Conservation (phyloP, 2,797 vertebrate species). For the Syngnathus acus region DNA sequence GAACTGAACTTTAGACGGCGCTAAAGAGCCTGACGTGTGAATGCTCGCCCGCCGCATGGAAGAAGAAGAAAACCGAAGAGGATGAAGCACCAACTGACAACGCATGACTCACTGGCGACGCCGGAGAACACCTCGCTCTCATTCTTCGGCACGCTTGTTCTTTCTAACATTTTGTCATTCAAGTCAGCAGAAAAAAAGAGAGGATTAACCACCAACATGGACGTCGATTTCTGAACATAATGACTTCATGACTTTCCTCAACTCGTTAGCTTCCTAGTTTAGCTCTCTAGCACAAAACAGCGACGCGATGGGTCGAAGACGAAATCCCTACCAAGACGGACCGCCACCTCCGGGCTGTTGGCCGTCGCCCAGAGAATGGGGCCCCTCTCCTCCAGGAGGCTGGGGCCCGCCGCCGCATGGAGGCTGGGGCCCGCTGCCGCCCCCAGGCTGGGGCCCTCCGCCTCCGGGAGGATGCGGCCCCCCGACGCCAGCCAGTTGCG, state of each 20-base stretch:
- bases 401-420: constrained; percentile 21
- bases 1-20: neutral
- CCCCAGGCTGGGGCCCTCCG: no score
- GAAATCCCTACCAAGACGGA: neutral
- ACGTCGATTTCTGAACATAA: neutral
- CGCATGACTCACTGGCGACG: no score
- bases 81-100: no score
- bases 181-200: neutral
- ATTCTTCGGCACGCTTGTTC: neutral
- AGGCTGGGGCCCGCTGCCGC: no score
- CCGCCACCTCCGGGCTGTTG: constrained; percentile 3
- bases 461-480: constrained; percentile 20
- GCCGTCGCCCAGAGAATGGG: constrained; percentile 20
- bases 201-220: neutral
- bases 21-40: neutral
- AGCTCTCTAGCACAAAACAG: neutral
- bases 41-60: neutral
- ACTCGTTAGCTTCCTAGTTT: neutral
- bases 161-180: neutral
- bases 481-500: constrained; percentile 1
- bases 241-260: neutral
- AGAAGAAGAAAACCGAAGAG: neutral
- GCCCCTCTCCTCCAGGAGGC: neutral
- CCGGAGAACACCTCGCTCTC: neutral
- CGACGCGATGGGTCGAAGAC: neutral